These are phyloP conservation scores for Neria commutata DNA, from an alignment of 2,888 invertebrate species.

Conservation along the genomic window DNA sequence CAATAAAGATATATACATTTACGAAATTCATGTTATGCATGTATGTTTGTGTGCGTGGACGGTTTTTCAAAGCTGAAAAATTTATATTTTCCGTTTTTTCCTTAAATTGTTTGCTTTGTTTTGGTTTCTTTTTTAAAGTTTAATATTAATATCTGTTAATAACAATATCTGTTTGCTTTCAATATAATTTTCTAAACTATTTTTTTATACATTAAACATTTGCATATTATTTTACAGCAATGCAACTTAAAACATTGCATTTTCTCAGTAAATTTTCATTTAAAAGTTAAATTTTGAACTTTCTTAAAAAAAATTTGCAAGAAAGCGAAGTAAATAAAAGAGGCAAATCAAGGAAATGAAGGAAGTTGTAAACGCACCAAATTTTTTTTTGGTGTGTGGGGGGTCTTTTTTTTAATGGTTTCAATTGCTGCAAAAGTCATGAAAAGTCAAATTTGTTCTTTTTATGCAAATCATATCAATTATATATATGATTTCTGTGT, in stretches of 20 bases:
- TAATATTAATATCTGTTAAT: constrained; percentile 40
- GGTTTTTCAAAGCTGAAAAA: constrained; percentile 57
- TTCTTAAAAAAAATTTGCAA: not conserved
- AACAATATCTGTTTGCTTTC: constrained; percentile 40
- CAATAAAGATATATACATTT: not conserved
- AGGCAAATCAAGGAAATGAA: too few relatives aligned
- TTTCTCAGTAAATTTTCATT: constrained; percentile 43
- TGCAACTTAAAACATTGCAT: constrained; percentile 34
- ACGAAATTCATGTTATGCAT: too few relatives aligned
- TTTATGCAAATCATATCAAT: too few relatives aligned
- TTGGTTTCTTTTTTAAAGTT: constrained; percentile 30
- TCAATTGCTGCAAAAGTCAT: too few relatives aligned
- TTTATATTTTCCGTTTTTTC: constrained; percentile 26
- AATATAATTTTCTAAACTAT: constrained; percentile 24
- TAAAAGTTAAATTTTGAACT: constrained; percentile 15
- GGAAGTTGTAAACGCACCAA: not conserved
- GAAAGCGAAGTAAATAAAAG: too few relatives aligned
- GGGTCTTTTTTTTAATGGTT: too few relatives aligned
- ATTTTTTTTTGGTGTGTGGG: too few relatives aligned
- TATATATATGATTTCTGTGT: not conserved
- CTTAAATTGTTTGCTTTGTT: constrained; percentile 20
- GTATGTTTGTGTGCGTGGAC: constrained; percentile 51
- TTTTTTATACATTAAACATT: constrained; percentile 34
- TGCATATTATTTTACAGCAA: constrained; percentile 28
- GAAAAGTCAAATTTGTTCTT: too few relatives aligned